These are phyloP conservation scores for Ectropis grisescens DNA, from an alignment of 1,140 invertebrate genomes.

Conservation along the genomic window DNA sequence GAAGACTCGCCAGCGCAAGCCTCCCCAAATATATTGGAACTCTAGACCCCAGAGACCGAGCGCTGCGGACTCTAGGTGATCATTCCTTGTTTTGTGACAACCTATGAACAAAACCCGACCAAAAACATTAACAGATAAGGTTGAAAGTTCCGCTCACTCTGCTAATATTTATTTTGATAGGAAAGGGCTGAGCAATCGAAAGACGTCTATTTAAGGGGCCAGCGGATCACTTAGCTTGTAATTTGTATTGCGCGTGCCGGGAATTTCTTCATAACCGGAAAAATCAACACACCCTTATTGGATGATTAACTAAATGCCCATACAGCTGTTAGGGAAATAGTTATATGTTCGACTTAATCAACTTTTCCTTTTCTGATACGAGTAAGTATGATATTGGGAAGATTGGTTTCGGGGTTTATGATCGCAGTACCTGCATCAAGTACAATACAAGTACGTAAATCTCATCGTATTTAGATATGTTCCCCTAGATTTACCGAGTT, in stretches of 20 bases:
- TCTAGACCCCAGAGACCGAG: slow-evolving; percentile 37
- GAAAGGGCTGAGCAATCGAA: slow-evolving; percentile 28
- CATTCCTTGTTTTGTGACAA: slow-evolving; percentile 19
- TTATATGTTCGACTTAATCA: too few species aligned
- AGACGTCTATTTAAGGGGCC: slow-evolving; percentile 33
- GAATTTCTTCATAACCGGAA: slow-evolving; percentile 18
- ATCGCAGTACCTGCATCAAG: too few species aligned
- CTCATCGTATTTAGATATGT: too few species aligned
- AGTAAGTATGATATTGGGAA: too few species aligned
- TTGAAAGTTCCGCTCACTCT: slow-evolving; percentile 7
- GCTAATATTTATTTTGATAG: slow-evolving; percentile 25
- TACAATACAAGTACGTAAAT: too few species aligned
- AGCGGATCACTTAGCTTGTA: slow-evolving; percentile 39
- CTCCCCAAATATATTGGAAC: slow-evolving; percentile 38
- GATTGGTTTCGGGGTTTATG: too few species aligned
- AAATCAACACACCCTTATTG: slow-evolving; percentile 3
- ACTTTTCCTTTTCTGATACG: too few species aligned
- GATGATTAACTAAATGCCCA: slow-evolving; percentile 4
- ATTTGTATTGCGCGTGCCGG: slow-evolving; percentile 34
- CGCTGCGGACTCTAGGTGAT: slow-evolving; percentile 18
- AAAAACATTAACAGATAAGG: slow-evolving; percentile 9
- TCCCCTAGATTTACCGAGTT: too few species aligned
- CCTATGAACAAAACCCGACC: slow-evolving; percentile 13
- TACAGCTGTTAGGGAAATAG: too few species aligned
- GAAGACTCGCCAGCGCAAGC: slow-evolving; percentile 27